Evolutionary conservation across 2,113 vertebrate species (phyloP).

Genomic region (Anhinga rufa): DNA sequence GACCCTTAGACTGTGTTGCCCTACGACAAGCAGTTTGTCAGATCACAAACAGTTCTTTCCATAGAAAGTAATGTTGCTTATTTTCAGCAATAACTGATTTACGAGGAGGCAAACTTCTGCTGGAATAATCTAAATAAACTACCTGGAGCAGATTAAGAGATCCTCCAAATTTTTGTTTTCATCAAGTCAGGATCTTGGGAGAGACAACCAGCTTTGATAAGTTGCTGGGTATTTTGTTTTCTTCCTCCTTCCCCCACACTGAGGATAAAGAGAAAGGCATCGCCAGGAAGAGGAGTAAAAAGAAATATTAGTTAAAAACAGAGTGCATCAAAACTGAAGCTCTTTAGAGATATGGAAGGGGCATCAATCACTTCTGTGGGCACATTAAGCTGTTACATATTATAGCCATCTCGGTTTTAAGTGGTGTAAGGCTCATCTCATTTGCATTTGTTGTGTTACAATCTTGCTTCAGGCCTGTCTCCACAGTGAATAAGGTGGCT

Average conservation of each 20-base stretch:
- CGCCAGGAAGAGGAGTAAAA: not conserved
- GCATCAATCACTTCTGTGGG: constrained; percentile 47
- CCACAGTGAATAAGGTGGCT: constrained; percentile 79
- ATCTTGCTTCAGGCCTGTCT: constrained; percentile 83
- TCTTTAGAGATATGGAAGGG: constrained; percentile 30
- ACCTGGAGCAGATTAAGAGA: not conserved
- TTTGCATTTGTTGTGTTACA: constrained; percentile 80
- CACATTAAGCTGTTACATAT: constrained; percentile 66
- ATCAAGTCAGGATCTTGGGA: not conserved
- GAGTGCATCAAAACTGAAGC: constrained; percentile 31
- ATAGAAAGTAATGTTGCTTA: not conserved
- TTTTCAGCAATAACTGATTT: not conserved
- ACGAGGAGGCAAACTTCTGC: not conserved
- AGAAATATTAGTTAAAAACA: constrained; percentile 54
- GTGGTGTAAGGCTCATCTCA: constrained; percentile 79
- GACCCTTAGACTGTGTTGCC: not conserved
- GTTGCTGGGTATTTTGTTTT: not conserved
- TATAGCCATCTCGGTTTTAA: constrained; percentile 79
- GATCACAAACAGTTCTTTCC: not conserved
- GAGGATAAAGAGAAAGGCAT: not conserved
- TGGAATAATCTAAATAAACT: not conserved
- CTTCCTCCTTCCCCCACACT: not conserved
- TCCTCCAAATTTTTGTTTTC: not conserved
- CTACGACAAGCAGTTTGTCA: not conserved
- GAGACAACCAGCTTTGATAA: not conserved